phyloP scores from a whole-genome alignment of 2,113 vertebrate species.

The Tragelaphus buxtoni region DNA sequence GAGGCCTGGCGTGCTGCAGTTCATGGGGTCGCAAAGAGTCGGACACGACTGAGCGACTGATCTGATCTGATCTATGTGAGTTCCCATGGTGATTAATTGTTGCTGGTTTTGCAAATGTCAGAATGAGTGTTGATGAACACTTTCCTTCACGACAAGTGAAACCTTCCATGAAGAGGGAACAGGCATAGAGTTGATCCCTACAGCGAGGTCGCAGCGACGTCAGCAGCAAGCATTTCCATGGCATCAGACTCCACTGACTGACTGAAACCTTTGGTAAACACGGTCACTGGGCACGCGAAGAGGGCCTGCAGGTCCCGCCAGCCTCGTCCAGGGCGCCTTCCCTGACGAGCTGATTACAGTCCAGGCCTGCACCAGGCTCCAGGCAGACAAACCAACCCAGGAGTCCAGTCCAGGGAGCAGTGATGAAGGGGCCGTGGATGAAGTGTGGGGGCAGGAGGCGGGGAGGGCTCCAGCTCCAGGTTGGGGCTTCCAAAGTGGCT shows the following conservation, averaged over 20 bases:
- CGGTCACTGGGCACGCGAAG: rapidly evolving
- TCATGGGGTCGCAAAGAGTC: no score
- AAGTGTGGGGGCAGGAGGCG: rapidly evolving
- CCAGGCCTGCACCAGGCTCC: neutral
- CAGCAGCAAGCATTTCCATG: neutral
- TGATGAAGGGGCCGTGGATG: no score
- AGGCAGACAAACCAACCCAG: neutral
- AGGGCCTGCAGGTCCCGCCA: neutral
- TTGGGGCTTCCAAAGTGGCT: neutral
- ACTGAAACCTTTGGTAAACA: neutral
- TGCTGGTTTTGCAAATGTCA: neutral
- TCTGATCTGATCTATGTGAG: no score
- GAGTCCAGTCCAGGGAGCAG: no score
- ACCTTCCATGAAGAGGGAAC: neutral
- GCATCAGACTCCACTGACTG: neutral
- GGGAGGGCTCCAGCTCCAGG: neutral
- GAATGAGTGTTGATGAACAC: neutral
- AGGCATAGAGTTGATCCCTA: neutral
- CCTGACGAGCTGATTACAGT: neutral
- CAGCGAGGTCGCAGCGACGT: neutral
- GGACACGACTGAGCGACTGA: no score
- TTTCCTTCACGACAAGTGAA: neutral
- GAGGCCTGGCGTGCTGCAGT: no score
- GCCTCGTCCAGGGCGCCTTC: neutral
- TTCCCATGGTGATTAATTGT: neutral